Base-by-base conservation (phyloP, 2,113 vertebrate species). In the Percina caprodes region DNA sequence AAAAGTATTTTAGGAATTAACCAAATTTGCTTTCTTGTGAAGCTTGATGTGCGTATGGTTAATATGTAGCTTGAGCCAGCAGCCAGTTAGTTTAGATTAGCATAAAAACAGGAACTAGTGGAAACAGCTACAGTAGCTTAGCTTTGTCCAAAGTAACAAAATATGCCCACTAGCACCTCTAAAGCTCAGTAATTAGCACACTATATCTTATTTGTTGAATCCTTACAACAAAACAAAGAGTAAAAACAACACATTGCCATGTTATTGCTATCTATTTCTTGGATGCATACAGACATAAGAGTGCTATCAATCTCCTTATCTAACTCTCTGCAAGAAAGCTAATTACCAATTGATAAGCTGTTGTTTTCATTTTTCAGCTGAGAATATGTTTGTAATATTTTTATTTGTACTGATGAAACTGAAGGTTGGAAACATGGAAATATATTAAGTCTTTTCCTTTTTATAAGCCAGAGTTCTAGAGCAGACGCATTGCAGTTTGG, bases 401-500 rank as follows among this genome's bases (percentile, higher is more conserved):
- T 15, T 18, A 26, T 55, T 79, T 61, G 23, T n/a, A 51, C 23
- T 26, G 30, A 15, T 75, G 24, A 51, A 56, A 52, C 48, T 11
- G 18, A 18, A 59, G 7, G 51, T 66, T 51, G 26, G 12, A 6
- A 42, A 1, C 7, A 42, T 26, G 4, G 18, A 77, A n/a, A 12
- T 39, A 26, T 60, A 67, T 81, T 1, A 70, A 58, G 48, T 74
- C 21, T 63, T 74, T 69, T 45, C 15, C n/a, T 14, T 69, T 69
- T 52, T 42, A 11, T 15, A 58, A 74, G 54, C 45, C 42, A 23
- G 16, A 3, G n/a, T 3, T 48, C 4, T 6, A 4, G 24, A 26
- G 26, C 35, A 35, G 56, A 56, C 51, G 54, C 45, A 14, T 4
- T 18, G 35, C 33, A 39, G 63, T 82, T 80, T 77, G 79, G 15